Evolutionary conservation across 2,888 invertebrate species (phyloP), one percentile per base, ranked within the genome.

Genomic region (Cepaea hortensis): DNA sequence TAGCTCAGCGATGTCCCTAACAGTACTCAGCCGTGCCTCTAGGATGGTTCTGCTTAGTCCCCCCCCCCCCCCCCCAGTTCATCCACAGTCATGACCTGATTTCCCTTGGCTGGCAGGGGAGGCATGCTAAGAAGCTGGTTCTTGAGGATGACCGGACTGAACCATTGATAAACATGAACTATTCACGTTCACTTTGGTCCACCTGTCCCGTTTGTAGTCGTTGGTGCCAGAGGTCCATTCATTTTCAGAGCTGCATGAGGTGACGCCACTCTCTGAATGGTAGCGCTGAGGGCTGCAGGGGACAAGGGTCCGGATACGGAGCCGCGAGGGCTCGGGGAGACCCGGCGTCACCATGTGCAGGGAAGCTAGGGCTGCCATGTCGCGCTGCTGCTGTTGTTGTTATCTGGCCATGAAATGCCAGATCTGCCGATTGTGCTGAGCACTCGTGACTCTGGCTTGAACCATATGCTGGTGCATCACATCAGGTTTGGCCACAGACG

Each of bases 131-230:
- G 92, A 9, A 93, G 89, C 88, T 93, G 93, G 46, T 91, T 93
- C 87, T 93, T 93, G 70, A 94, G 90, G 87, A 94, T 92, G 84
- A 94, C 94, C 72, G 91, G 91, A 62, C 94, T 93, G 88, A 95
- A 94, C 94, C 94, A 95, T 88, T 94, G 87, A 68, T 87, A 84
- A 35, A 87, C 84, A 62, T 84, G 80, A 62, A 70, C 46, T 20
- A 68, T 77, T 7, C 82, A 1, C n/a, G 82, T 82, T 7, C 55
- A 72, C 48, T 87, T 87, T 46, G 72, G 73, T 3, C 73, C 79
- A 5, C 75, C 84, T 7, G 82, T 79, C 18, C 80, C 81, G 13
- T 87, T 81, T 13, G 79, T 11, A 15, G n/a, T 73, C 0, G 50
- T 77, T 11, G 61, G 23, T 70, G 72, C 68, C 65, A 81, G n/a